These are phyloP conservation scores for Cryptoprocta ferox DNA, from an alignment of 2,797 vertebrate species.

Conservation along the genomic window DNA sequence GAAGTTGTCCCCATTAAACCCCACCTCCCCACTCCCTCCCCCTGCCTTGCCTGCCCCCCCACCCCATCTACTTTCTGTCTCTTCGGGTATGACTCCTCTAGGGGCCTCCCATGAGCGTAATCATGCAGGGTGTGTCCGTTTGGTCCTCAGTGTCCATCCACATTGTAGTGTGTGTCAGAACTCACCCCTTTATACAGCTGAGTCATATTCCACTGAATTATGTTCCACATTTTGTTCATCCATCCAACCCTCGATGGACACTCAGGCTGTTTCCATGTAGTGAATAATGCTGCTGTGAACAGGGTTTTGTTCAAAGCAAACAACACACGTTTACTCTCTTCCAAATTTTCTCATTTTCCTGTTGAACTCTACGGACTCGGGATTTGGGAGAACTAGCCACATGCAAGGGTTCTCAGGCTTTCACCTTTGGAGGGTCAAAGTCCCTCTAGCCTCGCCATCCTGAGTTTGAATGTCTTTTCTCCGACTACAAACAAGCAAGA, in stretches of 20 bases:
- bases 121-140: rapidly evolving
- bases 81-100: rapidly evolving
- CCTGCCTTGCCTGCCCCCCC: rapidly evolving
- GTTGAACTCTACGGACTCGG: background rate
- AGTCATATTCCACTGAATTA: rapidly evolving
- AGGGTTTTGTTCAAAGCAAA: background rate
- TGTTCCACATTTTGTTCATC: too few relatives aligned
- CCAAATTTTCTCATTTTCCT: background rate
- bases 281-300: background rate
- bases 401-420: background rate
- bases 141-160: background rate
- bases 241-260: rapidly evolving
- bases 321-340: background rate
- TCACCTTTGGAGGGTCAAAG: background rate
- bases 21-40: rapidly evolving
- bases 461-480: background rate
- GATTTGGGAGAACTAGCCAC: rapidly evolving
- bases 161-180: rapidly evolving
- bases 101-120: rapidly evolving
- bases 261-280: rapidly evolving
- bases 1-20: background rate
- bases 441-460: background rate
- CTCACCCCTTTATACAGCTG: background rate
- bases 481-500: rapidly evolving
- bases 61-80: rapidly evolving